Percentiles rank a stretch among this genome's conserved stretches.
These are phyloP conservation scores for Dunckerocampus dactyliophorus DNA, from an alignment of 2,113 vertebrate genomes.

Conservation along the genomic window DNA sequence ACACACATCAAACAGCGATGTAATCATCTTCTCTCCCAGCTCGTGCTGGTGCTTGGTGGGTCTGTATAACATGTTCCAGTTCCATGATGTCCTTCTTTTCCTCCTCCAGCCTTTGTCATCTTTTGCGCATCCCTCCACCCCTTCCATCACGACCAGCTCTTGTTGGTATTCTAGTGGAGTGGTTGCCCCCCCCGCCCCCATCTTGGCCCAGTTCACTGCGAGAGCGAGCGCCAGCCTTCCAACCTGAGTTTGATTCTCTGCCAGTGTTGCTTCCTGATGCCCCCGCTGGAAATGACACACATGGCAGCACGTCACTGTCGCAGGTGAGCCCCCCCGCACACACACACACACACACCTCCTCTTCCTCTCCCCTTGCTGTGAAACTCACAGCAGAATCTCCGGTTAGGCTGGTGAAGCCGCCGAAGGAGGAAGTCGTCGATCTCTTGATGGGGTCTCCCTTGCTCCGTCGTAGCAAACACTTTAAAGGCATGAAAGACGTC, in stretches of 20 bases:
- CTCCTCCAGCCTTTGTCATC: too few relatives aligned
- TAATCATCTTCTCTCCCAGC: too few relatives aligned
- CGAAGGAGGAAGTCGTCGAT: not conserved
- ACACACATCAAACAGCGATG: too few relatives aligned
- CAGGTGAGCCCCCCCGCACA: not conserved
- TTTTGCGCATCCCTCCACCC: not conserved
- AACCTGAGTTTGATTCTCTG: slow-evolving; percentile 56
- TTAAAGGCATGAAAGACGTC: not conserved
- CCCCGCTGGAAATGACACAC: slow-evolving; percentile 45
- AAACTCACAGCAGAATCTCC: not conserved
- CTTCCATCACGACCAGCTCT: slow-evolving; percentile 14
- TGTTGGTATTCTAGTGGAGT: slow-evolving; percentile 49
- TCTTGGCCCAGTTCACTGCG: slow-evolving; percentile 32
- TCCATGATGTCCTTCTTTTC: too few relatives aligned
- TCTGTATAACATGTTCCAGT: too few relatives aligned
- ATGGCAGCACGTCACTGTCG: slow-evolving; percentile 11
- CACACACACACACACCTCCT: too few relatives aligned
- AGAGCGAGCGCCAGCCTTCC: slow-evolving; percentile 34
- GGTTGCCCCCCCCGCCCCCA: slow-evolving; percentile 21
- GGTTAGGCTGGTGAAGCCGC: not conserved
- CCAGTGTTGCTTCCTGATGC: slow-evolving; percentile 50
- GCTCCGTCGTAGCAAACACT: not conserved
- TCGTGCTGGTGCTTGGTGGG: too few relatives aligned
- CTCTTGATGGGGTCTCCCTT: not conserved
- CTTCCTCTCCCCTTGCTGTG: not conserved